A percentile compares a stretch with the other conserved stretches of the same genome.
These are phyloP conservation scores for Burhinus oedicnemus DNA, from an alignment of 2,113 vertebrate species.

Conservation along the genomic window DNA sequence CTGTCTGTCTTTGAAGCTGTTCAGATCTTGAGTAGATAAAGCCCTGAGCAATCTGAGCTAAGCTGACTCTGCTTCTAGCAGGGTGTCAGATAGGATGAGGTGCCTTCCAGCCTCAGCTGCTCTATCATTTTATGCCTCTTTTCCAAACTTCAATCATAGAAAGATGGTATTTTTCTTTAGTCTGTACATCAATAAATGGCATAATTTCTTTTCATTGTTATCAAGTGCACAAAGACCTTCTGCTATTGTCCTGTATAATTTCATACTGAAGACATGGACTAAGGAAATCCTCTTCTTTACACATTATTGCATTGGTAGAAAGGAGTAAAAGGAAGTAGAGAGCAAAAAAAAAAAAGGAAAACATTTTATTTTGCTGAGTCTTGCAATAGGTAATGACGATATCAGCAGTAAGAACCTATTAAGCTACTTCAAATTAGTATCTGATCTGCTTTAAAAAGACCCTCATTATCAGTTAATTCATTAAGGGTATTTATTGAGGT, in stretches of 20 bases:
- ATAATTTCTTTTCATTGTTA: not conserved
- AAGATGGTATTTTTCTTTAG: not conserved
- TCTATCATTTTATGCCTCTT: not conserved
- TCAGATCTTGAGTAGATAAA: not conserved
- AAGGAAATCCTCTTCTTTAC: not conserved
- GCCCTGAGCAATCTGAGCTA: not conserved
- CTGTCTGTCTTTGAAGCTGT: not conserved
- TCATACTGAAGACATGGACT: not conserved
- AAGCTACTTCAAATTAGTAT: conserved; percentile 71
- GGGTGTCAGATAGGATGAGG: not conserved
- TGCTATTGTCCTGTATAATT: not conserved
- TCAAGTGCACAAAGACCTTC: not conserved
- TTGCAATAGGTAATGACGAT: conserved; percentile 2
- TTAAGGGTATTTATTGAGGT: conserved; percentile 71
- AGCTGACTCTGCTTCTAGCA: not conserved
- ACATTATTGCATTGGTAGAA: not conserved
- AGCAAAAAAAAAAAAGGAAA: not conserved
- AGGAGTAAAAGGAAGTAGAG: not conserved
- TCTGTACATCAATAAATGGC: not conserved
- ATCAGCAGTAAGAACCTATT: conserved; percentile 42
- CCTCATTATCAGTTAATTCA: conserved; percentile 76
- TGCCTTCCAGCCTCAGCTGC: not conserved
- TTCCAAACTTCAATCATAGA: not conserved
- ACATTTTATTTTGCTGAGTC: conserved; percentile 40
- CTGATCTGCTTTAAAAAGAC: conserved; percentile 74